Evolutionary conservation across 2,797 vertebrate genomes (phyloP), one percentile per base, ranked within the genome.

Genomic region (Rallus crepitans): DNA sequence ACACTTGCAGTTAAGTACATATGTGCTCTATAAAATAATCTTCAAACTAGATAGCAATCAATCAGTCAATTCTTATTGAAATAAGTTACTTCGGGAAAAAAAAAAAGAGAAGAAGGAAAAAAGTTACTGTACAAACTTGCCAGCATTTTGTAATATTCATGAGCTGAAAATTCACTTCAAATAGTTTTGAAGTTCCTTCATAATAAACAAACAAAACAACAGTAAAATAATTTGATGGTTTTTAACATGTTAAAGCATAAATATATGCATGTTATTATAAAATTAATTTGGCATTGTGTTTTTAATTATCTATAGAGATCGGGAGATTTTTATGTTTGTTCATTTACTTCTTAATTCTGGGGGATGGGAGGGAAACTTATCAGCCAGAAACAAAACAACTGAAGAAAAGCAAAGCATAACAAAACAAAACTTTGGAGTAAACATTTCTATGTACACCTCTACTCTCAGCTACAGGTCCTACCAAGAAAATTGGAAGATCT

Each of bases 1-100:
- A 95, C 77, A 95, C 57, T 97, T 95, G 86, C 73, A 91, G 72
- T 87, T 97, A 97, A 97, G 82, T 94, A 97, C 87, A 73, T 91
- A 93, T 96, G 82, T n/a, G 6, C 45, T 92, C n/a, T 77, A 73
- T 90, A 95, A 96, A 97, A 95, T 96, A 90, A 91, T 77, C 82
- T 83, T 94, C 61, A 96, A 93, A 84, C 63, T 45, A 82, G 64
- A 82, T 75, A 71, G 64, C 53, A 79, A 96, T 97, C 78, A 96
- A 84, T 96, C 91, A 93, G 68, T 90, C 75, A 82, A 84, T 93
- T 92, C 11, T 13, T 79, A 57, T 37, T 70, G 11, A 56, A 87
- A 12, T 37, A 42, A 47, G 60, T 82, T 82, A 50, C 48, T 94
- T 82, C n/a, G 78, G 47, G 35, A 27, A 79, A n/a, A 56, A 81